Evolutionary conservation across 2,888 invertebrate genomes (phyloP), one percentile per base, ranked within the genome.

Genomic region (Horisme vitalbata): DNA sequence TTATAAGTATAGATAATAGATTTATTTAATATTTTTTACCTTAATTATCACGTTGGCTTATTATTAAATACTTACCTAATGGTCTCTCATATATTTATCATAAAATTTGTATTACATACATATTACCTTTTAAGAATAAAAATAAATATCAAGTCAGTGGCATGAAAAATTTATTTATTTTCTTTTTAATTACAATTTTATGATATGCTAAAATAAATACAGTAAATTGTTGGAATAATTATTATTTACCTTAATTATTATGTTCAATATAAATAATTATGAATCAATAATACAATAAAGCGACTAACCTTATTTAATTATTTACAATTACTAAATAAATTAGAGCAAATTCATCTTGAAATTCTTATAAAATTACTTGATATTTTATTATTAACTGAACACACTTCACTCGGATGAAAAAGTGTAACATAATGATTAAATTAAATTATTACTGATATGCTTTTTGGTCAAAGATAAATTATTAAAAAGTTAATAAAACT

Each of bases 131-230:
- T 4, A 6, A 4, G 13, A 24, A 31, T 14, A 52, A 61, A 63
- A 58, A 51, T 66, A 65, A 68, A 63, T 54, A 49, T 47, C 49
- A 57, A 51, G 41, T 83, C 83, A 83, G 86, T 87, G 84, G 83
- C 86, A 79, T 89, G 87, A 87, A 87, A 88, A 89, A 85, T 55
- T 87, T 86, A 86, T 87, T 85, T 85, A 80, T 72, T 81, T 83
- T 83, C 83, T 79, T 77, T 78, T 86, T 82, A 82, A 84, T 87
- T 85, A 86, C 82, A 87, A 79, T 76, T 63, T 63, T 73, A 80
- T 70, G 66, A 76, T 86, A 86, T 81, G 78, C 83, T 89, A 88
- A 85, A 89, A 89, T 89, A 89, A 89, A 88, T 89, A 89, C 87
- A 87, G 81, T 39, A 82, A 79, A 80, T 75, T 76, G 79, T 80